These are phyloP conservation scores for Polyommatus iphigenia DNA, from an alignment of 2,888 invertebrate genomes.

Conservation along the genomic window DNA sequence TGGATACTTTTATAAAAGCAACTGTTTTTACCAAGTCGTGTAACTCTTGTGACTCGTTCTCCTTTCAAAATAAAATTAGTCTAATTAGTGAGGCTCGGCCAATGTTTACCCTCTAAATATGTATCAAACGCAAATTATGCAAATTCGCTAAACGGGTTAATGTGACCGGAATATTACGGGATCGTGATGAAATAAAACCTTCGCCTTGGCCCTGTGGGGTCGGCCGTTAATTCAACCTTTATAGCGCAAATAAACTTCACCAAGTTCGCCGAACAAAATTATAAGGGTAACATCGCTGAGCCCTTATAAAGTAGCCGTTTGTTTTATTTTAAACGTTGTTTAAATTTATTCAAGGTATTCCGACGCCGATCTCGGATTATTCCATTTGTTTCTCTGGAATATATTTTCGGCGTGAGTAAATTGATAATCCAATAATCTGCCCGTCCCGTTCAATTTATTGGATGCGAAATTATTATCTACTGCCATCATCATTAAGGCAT, in stretches of 20 bases:
- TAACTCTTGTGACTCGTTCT: neutral
- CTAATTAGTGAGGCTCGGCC: neutral
- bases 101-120: neutral
- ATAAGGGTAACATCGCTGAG: slow-evolving; percentile 11
- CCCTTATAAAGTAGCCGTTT: slow-evolving; percentile 25
- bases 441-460: slow-evolving; percentile 8
- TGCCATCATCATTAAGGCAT: neutral
- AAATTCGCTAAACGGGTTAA: neutral
- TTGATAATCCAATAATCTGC: slow-evolving; percentile 15
- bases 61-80: neutral
- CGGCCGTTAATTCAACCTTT: neutral
- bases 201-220: slow-evolving; percentile 13
- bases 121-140: slow-evolving; percentile 4
- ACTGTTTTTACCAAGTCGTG: neutral
- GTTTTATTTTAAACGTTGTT: slow-evolving; percentile 25
- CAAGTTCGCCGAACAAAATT: slow-evolving; percentile 17
- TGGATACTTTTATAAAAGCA: neutral
- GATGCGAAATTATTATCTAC: neutral
- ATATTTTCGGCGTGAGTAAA: slow-evolving; percentile 13
- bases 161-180: neutral
- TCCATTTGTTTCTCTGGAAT: neutral
- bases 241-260: slow-evolving; percentile 15
- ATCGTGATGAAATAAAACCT: neutral
- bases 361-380: neutral
- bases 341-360: slow-evolving; percentile 20